These are phyloP conservation scores for Sitta carolinensis DNA, from an alignment of 2,797 vertebrate genomes.

Conservation along the genomic window DNA sequence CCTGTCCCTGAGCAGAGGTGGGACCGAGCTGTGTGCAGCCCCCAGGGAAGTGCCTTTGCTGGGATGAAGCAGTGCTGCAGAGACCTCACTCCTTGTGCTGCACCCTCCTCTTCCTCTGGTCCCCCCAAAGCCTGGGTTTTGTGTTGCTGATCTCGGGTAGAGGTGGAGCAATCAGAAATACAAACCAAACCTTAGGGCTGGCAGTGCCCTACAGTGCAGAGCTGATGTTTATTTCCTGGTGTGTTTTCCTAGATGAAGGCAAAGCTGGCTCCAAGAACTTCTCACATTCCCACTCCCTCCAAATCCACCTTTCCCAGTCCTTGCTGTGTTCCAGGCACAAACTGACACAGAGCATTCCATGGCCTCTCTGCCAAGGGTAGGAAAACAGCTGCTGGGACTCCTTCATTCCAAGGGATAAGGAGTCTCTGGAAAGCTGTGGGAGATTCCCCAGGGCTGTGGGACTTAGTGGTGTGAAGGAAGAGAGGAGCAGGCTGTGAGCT, in stretches of 20 bases:
- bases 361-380: neutral
- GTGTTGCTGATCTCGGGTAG: rapidly evolving
- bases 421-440: neutral
- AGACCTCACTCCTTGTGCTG: neutral
- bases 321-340: neutral
- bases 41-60: neutral
- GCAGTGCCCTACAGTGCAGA: neutral
- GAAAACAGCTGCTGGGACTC: neutral
- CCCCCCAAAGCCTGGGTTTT: neutral
- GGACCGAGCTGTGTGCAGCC: neutral
- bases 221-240: neutral
- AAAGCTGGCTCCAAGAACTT: neutral
- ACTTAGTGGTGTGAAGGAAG: neutral
- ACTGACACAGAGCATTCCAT: neutral
- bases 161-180: neutral
- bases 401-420: neutral
- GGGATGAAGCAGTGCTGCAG: neutral
- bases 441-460: neutral
- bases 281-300: neutral
- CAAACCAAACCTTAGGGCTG: neutral
- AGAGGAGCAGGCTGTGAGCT: neutral
- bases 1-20: rapidly evolving
- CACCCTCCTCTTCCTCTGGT: neutral
- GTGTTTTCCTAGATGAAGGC: neutral
- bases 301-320: neutral